These are phyloP conservation scores for Machimus atricapillus DNA, from an alignment of 2,888 invertebrate species.

Conservation along the genomic window DNA sequence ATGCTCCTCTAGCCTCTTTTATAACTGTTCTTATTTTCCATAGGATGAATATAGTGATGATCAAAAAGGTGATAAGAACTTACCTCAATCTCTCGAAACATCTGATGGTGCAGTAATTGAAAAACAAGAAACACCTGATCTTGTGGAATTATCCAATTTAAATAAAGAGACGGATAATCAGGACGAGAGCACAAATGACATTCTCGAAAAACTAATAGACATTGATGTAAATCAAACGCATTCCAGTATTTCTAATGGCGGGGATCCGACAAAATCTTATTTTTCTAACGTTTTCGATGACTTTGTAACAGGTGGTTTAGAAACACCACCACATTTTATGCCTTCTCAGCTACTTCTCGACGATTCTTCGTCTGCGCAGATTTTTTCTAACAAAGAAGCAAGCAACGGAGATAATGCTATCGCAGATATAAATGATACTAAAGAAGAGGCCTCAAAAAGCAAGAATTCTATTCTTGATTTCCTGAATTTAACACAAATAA, in stretches of 20 bases:
- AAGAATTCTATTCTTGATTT: conserved; percentile 47
- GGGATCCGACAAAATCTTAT: background rate
- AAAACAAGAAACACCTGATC: conserved; percentile 50
- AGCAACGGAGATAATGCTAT: background rate
- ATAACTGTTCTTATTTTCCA: background rate
- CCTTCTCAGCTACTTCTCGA: conserved; percentile 66
- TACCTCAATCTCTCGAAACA: background rate
- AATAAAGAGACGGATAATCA: conserved; percentile 47
- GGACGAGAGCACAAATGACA: background rate
- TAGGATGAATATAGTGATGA: conserved; percentile 71
- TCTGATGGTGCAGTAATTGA: background rate
- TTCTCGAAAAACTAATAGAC: conserved; percentile 9
- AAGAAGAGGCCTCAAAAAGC: conserved; percentile 35
- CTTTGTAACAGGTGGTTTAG: conserved; percentile 38
- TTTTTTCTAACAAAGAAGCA: background rate
- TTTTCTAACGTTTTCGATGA: conserved; percentile 43
- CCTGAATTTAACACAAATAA: conserved; percentile 42
- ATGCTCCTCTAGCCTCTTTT: too few species aligned
- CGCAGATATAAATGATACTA: background rate
- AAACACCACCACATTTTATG: conserved; percentile 57
- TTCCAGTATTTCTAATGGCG: background rate
- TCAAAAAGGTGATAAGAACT: conserved; percentile 41
- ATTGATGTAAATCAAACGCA: background rate
- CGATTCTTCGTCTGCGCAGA: conserved; percentile 23
- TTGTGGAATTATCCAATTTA: conserved; percentile 51